Conservation (phyloP, 2,797 vertebrate genomes). For the Rallus crepitans region DNA sequence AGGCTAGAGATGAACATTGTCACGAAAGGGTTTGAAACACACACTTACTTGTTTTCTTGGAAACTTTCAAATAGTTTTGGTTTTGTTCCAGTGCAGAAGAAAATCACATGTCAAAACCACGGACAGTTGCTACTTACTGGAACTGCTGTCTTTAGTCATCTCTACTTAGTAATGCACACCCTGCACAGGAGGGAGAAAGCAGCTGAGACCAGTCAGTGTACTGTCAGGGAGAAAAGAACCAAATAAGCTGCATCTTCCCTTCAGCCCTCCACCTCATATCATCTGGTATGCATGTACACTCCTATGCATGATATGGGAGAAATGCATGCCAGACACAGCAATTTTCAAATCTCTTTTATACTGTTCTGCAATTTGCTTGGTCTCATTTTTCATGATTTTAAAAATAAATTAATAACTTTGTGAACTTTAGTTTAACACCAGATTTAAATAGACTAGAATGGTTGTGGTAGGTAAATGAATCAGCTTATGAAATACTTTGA, state of each 20-base stretch:
- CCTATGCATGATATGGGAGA: not conserved
- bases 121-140: slow-evolving; percentile 50
- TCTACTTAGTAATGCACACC: not conserved
- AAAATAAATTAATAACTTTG: not conserved
- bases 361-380: not conserved
- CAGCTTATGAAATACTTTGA: not conserved
- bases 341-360: not conserved
- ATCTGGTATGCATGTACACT: not conserved
- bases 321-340: not conserved
- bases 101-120: slow-evolving; percentile 51
- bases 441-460: not conserved
- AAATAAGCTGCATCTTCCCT: not conserved
- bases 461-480: not conserved
- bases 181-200: not conserved
- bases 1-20: not conserved
- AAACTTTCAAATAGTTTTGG: slow-evolving; percentile 36
- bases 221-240: not conserved
- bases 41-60: slow-evolving; percentile 35
- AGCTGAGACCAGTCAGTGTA: not conserved
- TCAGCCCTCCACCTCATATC: not conserved
- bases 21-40: slow-evolving; percentile 13
- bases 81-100: slow-evolving; percentile 25
- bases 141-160: slow-evolving; percentile 35
- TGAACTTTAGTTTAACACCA: not conserved
- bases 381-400: not conserved